Percentiles rank a stretch among this genome's conserved stretches.
Conservation (phyloP, 2,797 vertebrate species). For the Avahi laniger region DNA sequence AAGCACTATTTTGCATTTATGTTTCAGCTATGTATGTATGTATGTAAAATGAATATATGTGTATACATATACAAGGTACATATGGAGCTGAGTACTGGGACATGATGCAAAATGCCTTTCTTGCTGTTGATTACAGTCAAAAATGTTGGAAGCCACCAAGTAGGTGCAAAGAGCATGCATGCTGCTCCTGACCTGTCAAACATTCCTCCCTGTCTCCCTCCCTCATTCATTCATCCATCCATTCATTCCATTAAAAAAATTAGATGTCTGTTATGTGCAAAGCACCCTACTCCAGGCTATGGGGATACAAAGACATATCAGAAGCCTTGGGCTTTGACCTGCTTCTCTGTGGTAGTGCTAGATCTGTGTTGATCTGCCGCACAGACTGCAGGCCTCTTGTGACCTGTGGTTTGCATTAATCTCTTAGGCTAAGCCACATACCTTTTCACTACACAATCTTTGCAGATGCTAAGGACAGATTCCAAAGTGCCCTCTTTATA, state of each 20-base stretch:
- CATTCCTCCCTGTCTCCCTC: neutral
- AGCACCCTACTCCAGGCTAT: neutral
- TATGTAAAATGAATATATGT: neutral
- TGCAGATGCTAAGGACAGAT: constrained; percentile 50
- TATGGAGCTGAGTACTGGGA: neutral
- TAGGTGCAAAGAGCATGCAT: neutral
- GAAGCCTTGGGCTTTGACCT: neutral
- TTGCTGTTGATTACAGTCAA: neutral
- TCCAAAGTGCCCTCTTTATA: constrained; percentile 54
- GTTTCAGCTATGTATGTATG: neutral
- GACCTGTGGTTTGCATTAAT: constrained; percentile 69
- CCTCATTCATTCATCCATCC: neutral
- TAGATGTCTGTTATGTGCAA: neutral
- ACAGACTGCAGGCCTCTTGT: constrained; percentile 24
- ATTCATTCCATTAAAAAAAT: neutral
- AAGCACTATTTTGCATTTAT: constrained; percentile 12
- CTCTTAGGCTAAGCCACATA: constrained; percentile 55
- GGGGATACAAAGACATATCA: neutral
- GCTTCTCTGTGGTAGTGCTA: neutral
- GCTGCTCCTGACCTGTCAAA: neutral
- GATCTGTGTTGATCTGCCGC: constrained; percentile 10
- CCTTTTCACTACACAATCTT: constrained; percentile 69
- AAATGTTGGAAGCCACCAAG: neutral
- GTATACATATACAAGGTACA: neutral
- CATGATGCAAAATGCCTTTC: neutral